A percentile compares a stretch with the other conserved stretches of the same genome.
phyloP scores from a whole-genome alignment of 2,113 vertebrate species.

The Pelecanus crispus region DNA sequence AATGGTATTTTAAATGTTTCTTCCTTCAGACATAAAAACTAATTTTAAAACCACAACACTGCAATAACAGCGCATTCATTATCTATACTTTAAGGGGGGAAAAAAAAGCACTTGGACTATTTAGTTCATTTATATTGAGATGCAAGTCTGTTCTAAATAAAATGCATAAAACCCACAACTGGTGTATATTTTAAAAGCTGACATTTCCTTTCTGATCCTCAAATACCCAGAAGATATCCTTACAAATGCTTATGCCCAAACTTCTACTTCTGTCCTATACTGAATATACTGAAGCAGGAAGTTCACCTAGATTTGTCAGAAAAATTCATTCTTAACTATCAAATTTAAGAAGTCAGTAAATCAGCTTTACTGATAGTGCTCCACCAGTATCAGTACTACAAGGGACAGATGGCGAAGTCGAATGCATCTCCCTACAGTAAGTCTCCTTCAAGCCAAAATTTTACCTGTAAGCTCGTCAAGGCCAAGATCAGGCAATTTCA shows the following conservation, averaged over 20 bases:
- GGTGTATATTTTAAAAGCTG: background rate
- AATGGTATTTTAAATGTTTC: background rate
- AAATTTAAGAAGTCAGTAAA: background rate
- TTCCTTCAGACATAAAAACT: background rate
- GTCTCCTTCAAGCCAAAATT: background rate
- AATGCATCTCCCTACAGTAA: background rate
- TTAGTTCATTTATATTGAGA: background rate
- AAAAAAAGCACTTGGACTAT: background rate
- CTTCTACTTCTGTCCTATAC: background rate
- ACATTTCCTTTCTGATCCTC: background rate
- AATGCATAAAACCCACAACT: background rate
- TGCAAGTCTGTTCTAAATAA: background rate
- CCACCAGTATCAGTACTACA: background rate
- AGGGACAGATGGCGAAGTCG: rapidly evolving
- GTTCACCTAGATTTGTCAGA: background rate
- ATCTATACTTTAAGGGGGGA: background rate
- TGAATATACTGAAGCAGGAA: background rate
- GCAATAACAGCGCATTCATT: background rate
- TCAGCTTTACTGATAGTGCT: background rate
- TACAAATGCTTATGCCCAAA: background rate
- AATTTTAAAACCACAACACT: background rate
- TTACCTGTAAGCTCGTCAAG: background rate
- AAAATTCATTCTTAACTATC: background rate
- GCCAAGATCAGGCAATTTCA: background rate
- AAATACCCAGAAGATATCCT: background rate